Percentiles rank a stretch among this genome's conserved stretches.
Evolutionary conservation across 2,797 vertebrate genomes (phyloP).

Genomic region (Sorex maritimensis): DNA sequence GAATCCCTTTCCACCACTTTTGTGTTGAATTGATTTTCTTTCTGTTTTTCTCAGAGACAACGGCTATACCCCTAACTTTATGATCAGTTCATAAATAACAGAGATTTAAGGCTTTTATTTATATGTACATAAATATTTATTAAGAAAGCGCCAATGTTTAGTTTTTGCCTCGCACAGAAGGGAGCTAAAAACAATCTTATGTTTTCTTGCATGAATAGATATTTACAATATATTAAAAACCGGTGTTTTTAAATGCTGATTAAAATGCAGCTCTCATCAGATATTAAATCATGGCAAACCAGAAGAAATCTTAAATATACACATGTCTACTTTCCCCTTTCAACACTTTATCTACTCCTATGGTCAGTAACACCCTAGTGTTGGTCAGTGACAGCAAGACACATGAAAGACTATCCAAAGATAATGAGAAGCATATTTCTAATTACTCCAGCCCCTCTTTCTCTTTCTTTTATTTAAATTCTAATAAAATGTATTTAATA

Average conservation of each 20-base stretch:
- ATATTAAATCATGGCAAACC: not conserved
- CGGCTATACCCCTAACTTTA: conserved; percentile 27
- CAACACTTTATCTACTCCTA: not conserved
- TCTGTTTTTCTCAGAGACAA: conserved; percentile 51
- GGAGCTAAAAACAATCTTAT: conserved; percentile 74
- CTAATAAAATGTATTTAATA: not conserved
- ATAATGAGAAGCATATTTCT: not conserved
- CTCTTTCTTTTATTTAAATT: not conserved
- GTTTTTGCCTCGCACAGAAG: conserved; percentile 31
- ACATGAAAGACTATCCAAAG: not conserved
- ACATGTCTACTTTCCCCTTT: not conserved
- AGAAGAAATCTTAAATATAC: not conserved
- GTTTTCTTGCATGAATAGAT: conserved; percentile 45
- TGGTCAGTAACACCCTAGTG: not conserved
- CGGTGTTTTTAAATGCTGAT: not conserved
- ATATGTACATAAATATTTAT: conserved; percentile 62
- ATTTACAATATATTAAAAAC: conserved; percentile 24
- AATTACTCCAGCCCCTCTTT: not conserved
- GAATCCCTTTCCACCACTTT: conserved; percentile 36
- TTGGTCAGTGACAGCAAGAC: not conserved
- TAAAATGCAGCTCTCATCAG: not conserved
- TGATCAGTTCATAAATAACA: conserved; percentile 71
- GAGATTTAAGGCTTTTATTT: conserved; percentile 36
- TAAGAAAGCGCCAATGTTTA: conserved; percentile 67
- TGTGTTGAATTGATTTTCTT: conserved; percentile 72